A percentile compares a stretch with the other conserved stretches of the same genome.
These are phyloP conservation scores for Cyrtorhinus lividipennis DNA, from an alignment of 1,140 invertebrate species.

Conservation along the genomic window DNA sequence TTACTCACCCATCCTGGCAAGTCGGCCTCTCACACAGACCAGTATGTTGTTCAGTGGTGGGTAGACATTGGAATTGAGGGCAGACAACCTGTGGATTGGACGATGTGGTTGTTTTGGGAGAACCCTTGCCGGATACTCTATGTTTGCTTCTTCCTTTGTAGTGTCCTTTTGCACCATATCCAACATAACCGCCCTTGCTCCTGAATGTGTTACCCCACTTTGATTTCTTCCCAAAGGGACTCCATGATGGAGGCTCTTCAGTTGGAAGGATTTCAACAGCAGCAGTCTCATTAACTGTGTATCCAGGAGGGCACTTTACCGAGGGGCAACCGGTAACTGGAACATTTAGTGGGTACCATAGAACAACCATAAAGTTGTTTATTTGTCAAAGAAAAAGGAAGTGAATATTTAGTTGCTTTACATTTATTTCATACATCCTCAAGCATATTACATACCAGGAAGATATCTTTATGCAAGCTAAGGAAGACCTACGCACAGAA, in stretches of 20 bases:
- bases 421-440: too few relatives aligned
- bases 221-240: slow-evolving; percentile 20
- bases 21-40: slow-evolving; percentile 19
- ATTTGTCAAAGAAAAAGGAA: too few relatives aligned
- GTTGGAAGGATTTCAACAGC: neutral
- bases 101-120: neutral
- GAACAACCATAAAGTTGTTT: too few relatives aligned
- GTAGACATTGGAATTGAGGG: slow-evolving; percentile 28
- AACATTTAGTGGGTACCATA: too few relatives aligned
- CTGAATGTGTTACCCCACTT: slow-evolving; percentile 20
- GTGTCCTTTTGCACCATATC: slow-evolving; percentile 23
- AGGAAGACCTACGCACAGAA: too few relatives aligned
- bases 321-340: slow-evolving; percentile 19
- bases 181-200: neutral
- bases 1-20: slow-evolving; percentile 16
- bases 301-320: slow-evolving; percentile 23
- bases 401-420: too few relatives aligned
- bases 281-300: neutral
- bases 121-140: slow-evolving; percentile 4
- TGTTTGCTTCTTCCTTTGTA: slow-evolving; percentile 27
- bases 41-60: neutral
- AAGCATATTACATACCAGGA: too few relatives aligned
- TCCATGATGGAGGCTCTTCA: slow-evolving; percentile 15
- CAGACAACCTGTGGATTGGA: slow-evolving; percentile 21
- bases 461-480: too few relatives aligned